Percentiles rank a stretch among this genome's conserved stretches.
These are phyloP conservation scores for Synaphobranchus kaupii DNA, from an alignment of 2,797 vertebrate genomes.

Conservation along the genomic window DNA sequence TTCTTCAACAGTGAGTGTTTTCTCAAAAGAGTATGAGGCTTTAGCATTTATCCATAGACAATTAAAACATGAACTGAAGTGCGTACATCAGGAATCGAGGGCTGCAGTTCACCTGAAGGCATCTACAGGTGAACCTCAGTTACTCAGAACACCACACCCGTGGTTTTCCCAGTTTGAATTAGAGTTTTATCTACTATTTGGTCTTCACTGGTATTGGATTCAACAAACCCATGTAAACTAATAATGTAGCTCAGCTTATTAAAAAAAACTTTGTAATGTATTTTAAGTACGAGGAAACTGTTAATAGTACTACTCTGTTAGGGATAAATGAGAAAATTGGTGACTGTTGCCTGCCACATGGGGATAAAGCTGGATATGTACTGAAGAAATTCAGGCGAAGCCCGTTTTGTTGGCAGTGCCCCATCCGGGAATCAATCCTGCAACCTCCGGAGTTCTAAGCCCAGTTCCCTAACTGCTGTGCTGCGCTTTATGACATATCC, in stretches of 20 bases:
- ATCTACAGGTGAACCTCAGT: background rate
- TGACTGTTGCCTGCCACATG: too few species aligned
- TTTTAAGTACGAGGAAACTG: background rate
- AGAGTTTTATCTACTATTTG: too few species aligned
- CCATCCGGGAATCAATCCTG: too few species aligned
- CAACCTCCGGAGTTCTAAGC: background rate
- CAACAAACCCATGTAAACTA: too few species aligned
- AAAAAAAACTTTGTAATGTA: background rate
- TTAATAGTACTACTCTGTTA: background rate
- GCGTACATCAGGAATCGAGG: background rate
- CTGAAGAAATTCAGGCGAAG: too few species aligned
- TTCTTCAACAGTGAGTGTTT: slow-evolving; percentile 87
- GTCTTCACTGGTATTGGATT: too few species aligned
- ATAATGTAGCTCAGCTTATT: background rate
- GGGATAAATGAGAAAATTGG: too few species aligned
- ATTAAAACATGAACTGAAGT: background rate
- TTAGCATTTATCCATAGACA: background rate
- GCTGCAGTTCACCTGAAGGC: too few species aligned
- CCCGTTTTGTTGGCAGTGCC: too few species aligned
- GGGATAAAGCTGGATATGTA: too few species aligned
- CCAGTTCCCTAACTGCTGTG: background rate
- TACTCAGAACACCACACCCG: too few species aligned
- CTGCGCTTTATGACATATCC: background rate
- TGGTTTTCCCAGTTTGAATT: too few species aligned
- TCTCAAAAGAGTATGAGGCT: background rate